These are phyloP conservation scores for Drosophila peninsularis DNA, from an alignment of 2,888 invertebrate species.

Conservation along the genomic window DNA sequence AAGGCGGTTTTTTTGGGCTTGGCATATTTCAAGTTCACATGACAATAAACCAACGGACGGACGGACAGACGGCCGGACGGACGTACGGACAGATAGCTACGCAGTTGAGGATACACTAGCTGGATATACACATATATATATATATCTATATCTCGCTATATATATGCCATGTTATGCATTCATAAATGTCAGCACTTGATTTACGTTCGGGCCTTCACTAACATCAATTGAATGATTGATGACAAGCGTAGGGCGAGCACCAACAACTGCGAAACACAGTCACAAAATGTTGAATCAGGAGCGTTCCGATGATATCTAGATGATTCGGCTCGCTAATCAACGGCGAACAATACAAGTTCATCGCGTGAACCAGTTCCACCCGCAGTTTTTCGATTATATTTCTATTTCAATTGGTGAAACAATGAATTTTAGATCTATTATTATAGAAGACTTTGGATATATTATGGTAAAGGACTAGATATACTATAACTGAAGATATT, in stretches of 20 bases:
- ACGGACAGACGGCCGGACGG: background rate
- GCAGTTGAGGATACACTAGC: conserved; percentile 26
- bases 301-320: conserved; percentile 1
- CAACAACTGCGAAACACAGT: background rate
- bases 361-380: background rate
- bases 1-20: conserved; percentile 21
- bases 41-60: conserved; percentile 30
- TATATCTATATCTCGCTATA: background rate
- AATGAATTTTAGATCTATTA: background rate
- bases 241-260: conserved; percentile 14
- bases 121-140: conserved; percentile 9
- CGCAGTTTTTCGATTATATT: background rate
- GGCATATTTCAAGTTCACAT: conserved; percentile 54
- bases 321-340: background rate
- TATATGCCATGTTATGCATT: conserved; percentile 21
- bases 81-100: conserved; percentile 17
- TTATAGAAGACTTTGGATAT: too few relatives aligned
- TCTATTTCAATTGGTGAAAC: background rate
- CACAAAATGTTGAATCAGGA: conserved; percentile 5
- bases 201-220: conserved; percentile 25
- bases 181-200: conserved; percentile 43
- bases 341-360: background rate
- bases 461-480: background rate
- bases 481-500: too few relatives aligned
- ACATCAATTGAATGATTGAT: conserved; percentile 50